These are phyloP conservation scores for Rhincodon typus DNA, from an alignment of 2,797 vertebrate genomes.

Conservation along the genomic window DNA sequence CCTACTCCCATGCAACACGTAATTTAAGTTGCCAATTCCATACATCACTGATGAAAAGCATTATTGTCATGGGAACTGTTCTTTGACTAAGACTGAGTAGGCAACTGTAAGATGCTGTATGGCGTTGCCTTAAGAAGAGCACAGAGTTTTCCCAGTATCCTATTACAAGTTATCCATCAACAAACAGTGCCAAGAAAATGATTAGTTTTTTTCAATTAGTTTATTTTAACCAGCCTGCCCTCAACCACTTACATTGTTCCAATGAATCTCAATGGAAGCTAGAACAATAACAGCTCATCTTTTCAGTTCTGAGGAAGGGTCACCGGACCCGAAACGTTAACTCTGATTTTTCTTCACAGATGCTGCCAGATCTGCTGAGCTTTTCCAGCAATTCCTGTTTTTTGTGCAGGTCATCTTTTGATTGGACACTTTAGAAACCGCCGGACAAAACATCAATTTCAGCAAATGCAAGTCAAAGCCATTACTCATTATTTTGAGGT, in stretches of 20 bases:
- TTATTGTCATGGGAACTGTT: background rate
- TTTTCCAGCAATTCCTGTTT: no score
- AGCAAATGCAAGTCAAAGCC: background rate
- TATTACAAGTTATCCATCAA: background rate
- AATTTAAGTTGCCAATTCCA: background rate
- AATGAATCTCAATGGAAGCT: background rate
- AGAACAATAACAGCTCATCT: background rate
- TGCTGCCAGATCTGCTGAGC: no score
- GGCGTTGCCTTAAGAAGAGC: background rate
- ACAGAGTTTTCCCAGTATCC: background rate
- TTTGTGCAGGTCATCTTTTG: background rate
- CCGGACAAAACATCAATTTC: background rate
- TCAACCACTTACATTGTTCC: background rate
- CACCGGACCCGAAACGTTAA: no score
- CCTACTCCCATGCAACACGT: background rate
- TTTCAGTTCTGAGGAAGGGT: background rate
- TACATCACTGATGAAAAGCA: background rate
- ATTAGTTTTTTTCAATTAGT: background rate
- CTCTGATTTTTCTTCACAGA: no score
- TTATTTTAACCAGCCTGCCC: background rate
- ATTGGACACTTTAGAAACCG: background rate
- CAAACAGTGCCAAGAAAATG: background rate
- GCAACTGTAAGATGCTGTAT: background rate
- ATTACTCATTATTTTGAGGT: background rate
- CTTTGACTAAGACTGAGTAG: background rate